Evolutionary conservation across 1,140 invertebrate genomes (phyloP).

Genomic region (Drosophila rhopaloa): DNA sequence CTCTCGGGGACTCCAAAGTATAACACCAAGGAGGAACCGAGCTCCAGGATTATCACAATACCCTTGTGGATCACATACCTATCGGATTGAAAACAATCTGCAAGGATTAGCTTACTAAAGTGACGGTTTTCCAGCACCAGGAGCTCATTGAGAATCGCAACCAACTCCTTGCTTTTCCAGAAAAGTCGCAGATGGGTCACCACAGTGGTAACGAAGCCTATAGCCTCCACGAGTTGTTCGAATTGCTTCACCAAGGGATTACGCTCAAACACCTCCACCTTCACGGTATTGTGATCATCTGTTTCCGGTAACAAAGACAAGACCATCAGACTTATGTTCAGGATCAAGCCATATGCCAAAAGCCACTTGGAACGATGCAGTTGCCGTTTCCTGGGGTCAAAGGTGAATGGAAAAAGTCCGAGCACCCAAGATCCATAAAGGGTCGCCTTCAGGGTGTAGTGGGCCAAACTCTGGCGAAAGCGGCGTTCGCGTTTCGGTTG

Average conservation of each 20-base stretch:
- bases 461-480: constrained; percentile 25
- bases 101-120: constrained; percentile 2
- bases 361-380: constrained; percentile 49
- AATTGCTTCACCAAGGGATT: constrained; percentile 21
- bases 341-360: constrained; percentile 51
- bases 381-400: constrained; percentile 15
- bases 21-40: constrained; percentile 3
- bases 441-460: constrained; percentile 27
- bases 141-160: constrained; percentile 15
- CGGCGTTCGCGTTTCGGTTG: constrained; percentile 13
- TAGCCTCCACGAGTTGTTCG: background rate
- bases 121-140: constrained; percentile 6
- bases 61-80: constrained; percentile 18
- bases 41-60: constrained; percentile 5
- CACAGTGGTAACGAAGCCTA: background rate
- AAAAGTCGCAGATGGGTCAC: background rate
- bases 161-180: background rate
- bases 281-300: background rate
- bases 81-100: background rate
- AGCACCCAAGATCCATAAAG: constrained; percentile 54
- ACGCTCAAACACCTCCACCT: constrained; percentile 17
- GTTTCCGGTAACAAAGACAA: background rate
- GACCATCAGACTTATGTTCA: constrained; percentile 22
- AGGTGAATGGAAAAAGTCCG: constrained; percentile 57
- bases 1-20: constrained; percentile 3